Evolutionary conservation across 2,113 vertebrate genomes (phyloP), one percentile per base, ranked within the genome.

Genomic region (Tonatia bakeri): DNA sequence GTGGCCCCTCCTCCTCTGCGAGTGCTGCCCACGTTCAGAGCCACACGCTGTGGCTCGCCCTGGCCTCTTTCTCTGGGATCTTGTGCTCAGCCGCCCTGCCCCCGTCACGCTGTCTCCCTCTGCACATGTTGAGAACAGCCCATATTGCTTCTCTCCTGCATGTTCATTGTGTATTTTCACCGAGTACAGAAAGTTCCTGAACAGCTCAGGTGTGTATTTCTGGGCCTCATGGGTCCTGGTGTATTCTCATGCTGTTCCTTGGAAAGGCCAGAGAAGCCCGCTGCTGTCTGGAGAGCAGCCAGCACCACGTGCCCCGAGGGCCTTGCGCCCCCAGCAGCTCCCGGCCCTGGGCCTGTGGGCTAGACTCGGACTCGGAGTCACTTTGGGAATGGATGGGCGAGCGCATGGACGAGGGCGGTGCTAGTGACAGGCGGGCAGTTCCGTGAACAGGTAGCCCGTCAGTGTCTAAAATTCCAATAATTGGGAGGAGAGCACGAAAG

Each of bases 161-260:
- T 36, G 45, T 56, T 87, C 36, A 7, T 7, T 19, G 36, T 56
- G 26, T 38, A 8, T 61, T 67, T 59, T 52, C 56, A 36, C 22
- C 67, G 1, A 38, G 22, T 5, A 36, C 15, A 59, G 61, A 20
- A 59, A 15, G 64, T 56, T 43, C 54, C 73, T 19, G 26, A 79
- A 36, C n/a, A 56, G 73, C 11, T 0, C 20, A 22, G 6, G 26
- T 31, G 1, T 0, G 0, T 31, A 13, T 81, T 61, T 40, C 65
- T 20, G 12, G 50, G 47, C 36, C 73, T 13, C 13, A 15, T 33
- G 40, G 54, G 9, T 24, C 45, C 16, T 0, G 5, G 22, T 1
- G 9, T 12, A 5, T 8, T 10, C 40, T 45, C 4, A 1, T 26
- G 14, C 28, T 0, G 2, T 12, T 59, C 36, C 5, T 14, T 0